phyloP scores from a whole-genome alignment of 2,113 vertebrate genomes.

The Cebus imitator region DNA sequence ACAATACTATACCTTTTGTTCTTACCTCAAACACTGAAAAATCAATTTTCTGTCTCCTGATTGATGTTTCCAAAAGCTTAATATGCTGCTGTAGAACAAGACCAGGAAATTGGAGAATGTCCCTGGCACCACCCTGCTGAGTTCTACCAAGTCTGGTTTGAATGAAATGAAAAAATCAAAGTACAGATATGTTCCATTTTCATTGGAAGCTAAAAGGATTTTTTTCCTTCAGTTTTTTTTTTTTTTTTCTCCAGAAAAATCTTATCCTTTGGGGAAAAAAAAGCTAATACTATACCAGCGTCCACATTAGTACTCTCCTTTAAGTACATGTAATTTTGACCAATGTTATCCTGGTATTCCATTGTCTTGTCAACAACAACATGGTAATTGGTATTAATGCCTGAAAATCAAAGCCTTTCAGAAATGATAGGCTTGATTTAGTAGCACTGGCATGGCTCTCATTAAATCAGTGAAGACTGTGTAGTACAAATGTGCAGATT shows the following conservation, averaged over 20 bases:
- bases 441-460: constrained; percentile 12
- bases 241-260: background rate
- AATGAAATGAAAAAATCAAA: constrained; percentile 67
- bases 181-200: constrained; percentile 38
- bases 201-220: background rate
- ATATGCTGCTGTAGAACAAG: constrained; percentile 53
- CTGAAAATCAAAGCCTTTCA: constrained; percentile 67
- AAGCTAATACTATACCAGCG: background rate
- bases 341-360: constrained; percentile 17
- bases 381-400: constrained; percentile 64
- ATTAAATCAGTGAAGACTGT: constrained; percentile 49
- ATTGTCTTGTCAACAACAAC: constrained; percentile 59
- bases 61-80: constrained; percentile 55
- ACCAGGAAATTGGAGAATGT: constrained; percentile 46
- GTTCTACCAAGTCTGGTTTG: constrained; percentile 52
- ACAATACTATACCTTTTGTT: background rate
- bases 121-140: constrained; percentile 45
- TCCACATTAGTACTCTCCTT: background rate
- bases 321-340: constrained; percentile 42
- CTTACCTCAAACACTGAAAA: constrained; percentile 16
- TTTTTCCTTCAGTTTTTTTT: background rate
- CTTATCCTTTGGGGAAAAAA: background rate
- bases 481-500: constrained; percentile 54
- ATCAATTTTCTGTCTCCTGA: constrained; percentile 39
- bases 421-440: constrained; percentile 63